Conservation (phyloP, 2,113 vertebrate genomes). For the Archilochus colubris region DNA sequence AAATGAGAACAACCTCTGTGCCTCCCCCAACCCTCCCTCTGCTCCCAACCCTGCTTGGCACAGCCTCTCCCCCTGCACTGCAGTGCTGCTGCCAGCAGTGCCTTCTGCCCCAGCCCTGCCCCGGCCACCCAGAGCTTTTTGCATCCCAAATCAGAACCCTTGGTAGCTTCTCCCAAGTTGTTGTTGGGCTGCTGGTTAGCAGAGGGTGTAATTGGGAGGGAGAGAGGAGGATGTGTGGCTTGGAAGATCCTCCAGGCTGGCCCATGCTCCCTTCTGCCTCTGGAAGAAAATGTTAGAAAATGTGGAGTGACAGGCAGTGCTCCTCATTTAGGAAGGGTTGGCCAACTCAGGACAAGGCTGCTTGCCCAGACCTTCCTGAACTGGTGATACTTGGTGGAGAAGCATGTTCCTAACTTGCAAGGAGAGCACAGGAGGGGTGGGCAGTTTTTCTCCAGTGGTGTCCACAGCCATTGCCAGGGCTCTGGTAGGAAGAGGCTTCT, state of each 20-base stretch:
- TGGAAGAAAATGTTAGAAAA: not conserved
- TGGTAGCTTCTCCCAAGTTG: not conserved
- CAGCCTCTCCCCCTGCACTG: not conserved
- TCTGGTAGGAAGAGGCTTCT: not conserved
- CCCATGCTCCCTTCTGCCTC: not conserved
- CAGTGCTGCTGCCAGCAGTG: not conserved
- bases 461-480: not conserved
- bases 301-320: fast-evolving
- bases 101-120: not conserved
- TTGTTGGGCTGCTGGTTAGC: not conserved
- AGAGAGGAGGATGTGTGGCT: not conserved
- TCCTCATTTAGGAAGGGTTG: not conserved
- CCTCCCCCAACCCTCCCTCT: conserved; percentile 3
- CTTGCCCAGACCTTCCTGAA: not conserved
- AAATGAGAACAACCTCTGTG: conserved; percentile 20
- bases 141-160: fast-evolving
- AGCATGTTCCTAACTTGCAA: fast-evolving
- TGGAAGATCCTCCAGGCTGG: not conserved
- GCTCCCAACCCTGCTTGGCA: not conserved
- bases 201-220: not conserved
- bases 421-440: fast-evolving
- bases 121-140: not conserved
- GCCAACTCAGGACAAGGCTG: not conserved
- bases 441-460: not conserved
- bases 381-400: not conserved